Base-by-base conservation (phyloP, 2,888 invertebrate genomes). In the Ophraella communa region DNA sequence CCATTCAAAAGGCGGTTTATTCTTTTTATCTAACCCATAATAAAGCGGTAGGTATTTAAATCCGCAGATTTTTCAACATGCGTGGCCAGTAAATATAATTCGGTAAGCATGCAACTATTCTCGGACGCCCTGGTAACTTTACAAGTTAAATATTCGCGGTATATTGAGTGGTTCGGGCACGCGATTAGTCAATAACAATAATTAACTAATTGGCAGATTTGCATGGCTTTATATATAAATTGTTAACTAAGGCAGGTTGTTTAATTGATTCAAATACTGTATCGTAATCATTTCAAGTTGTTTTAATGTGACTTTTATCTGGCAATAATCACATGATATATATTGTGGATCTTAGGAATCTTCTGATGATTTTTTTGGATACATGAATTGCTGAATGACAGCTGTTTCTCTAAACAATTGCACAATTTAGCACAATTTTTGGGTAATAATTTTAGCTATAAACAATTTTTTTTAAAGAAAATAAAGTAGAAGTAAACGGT, bases 151-250 rank as follows among this genome's bases (percentile, higher is more conserved):
- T 77, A 76, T 77, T 76, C 71, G 69, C 62, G 70, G 71, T 71
- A 73, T 71, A 70, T 71, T 64, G 62, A 63, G 67, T 64, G 49
- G 23, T 53, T 67, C 47, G 61, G 73, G 76, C 81, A 81, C 81
- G 82, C 82, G 76, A 82, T 80, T 80, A 78, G 78, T 79, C 81
- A 80, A 82, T 82, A 82, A 81, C 81, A 82, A 81, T 82, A 81
- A 82, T 82, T 82, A 81, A 81, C 79, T 81, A 80, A 81, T 81
- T 80, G 81, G 76, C 74, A 73, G 69, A 79, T 81, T 80, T 78
- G 76, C 79, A 80, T 80, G 75, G 21, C 42, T 54, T 59, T 67
- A 69, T n/a, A n/a, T n/a, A n/a, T 75, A 73, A 72, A 75, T 74
- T 66, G 69, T 14, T 39, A 39, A 66, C 62, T 62, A 63, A 51